A percentile compares a stretch with the other conserved stretches of the same genome.
Conservation (phyloP, 1,140 invertebrate genomes). For the Phenacoccus solenopsis region DNA sequence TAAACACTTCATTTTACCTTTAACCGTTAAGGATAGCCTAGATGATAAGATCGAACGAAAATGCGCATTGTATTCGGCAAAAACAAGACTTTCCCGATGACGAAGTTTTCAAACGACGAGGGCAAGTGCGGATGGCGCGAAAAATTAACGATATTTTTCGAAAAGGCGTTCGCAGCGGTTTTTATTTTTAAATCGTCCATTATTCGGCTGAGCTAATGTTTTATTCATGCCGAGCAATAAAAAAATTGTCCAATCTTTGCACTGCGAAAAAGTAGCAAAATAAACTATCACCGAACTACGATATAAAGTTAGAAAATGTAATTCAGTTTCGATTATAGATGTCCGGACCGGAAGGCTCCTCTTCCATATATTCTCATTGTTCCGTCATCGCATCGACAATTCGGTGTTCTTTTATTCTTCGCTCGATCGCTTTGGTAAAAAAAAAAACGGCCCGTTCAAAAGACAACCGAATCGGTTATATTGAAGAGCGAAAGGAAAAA, state of each 20-base stretch:
- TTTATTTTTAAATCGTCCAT: background rate
- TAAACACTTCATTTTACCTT: too few relatives aligned
- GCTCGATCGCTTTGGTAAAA: background rate
- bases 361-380: background rate
- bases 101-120: too few relatives aligned
- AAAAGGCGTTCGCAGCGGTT: background rate
- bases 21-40: too few relatives aligned
- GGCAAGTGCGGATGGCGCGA: too few relatives aligned
- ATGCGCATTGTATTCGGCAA: too few relatives aligned
- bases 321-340: background rate
- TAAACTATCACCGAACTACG: background rate
- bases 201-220: background rate
- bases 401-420: background rate
- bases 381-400: background rate
- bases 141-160: too few relatives aligned
- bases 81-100: too few relatives aligned
- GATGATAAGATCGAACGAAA: too few relatives aligned
- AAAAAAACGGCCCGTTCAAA: conserved; percentile 1
- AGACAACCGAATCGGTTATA: background rate
- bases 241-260: background rate
- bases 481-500: background rate
- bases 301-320: conserved; percentile 3
- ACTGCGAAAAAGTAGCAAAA: background rate
- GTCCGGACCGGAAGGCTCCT: background rate
- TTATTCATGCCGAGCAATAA: background rate